Evolutionary conservation across 2,113 vertebrate genomes (phyloP).

Genomic region (Cryptoleucopteryx plumbea): DNA sequence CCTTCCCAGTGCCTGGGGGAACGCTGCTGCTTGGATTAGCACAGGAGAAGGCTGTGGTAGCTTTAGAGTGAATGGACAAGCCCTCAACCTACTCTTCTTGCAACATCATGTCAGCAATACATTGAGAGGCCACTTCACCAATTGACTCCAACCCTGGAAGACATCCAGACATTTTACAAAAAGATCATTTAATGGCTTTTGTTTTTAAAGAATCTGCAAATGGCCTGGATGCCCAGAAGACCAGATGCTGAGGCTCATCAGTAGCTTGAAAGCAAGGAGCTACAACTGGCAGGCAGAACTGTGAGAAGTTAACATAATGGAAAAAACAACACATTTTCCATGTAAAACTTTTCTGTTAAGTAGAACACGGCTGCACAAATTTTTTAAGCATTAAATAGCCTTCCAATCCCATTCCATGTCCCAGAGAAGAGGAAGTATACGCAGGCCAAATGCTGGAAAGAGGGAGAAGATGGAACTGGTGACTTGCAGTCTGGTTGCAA

Average conservation of each 20-base stretch:
- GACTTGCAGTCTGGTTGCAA: background rate
- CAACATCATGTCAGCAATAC: background rate
- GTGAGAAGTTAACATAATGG: slow-evolving; percentile 13
- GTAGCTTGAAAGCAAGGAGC: slow-evolving; percentile 30
- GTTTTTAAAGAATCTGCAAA: slow-evolving; percentile 4
- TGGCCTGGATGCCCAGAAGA: background rate
- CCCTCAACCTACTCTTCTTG: background rate
- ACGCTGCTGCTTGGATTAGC: background rate
- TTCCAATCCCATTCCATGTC: background rate
- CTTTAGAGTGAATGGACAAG: background rate
- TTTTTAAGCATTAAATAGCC: slow-evolving; percentile 17
- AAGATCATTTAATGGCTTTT: background rate
- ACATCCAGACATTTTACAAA: background rate
- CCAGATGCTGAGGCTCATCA: slow-evolving; percentile 12
- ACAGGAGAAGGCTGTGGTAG: background rate
- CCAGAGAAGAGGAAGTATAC: background rate
- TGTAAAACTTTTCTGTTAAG: slow-evolving; percentile 1
- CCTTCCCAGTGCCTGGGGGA: background rate
- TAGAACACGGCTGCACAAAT: background rate
- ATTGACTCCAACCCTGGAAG: background rate
- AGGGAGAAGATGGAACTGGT: background rate
- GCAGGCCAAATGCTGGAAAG: background rate
- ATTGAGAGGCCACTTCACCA: background rate
- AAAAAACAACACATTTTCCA: slow-evolving; percentile 45
- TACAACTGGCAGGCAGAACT: slow-evolving; percentile 4